Conservation (phyloP, 2,888 invertebrate species). For the Limnephilus lunatus region DNA sequence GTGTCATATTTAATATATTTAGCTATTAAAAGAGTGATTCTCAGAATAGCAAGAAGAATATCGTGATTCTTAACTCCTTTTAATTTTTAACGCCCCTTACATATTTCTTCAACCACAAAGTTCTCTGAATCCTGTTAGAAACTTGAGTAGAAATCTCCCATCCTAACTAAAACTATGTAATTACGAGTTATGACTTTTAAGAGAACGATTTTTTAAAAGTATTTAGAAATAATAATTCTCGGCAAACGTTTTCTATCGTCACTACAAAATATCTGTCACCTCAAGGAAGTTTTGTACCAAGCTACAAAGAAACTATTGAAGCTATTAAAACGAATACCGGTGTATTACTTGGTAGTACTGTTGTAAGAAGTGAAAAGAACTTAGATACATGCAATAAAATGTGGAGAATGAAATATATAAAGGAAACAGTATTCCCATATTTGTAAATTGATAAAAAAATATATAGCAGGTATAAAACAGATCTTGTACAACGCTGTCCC, state of each 20-base stretch:
- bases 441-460: not conserved
- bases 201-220: too few species aligned
- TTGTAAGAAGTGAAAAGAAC: not conserved
- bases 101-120: not conserved
- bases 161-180: not conserved
- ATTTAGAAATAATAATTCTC: too few species aligned
- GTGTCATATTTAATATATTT: not conserved
- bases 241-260: not conserved
- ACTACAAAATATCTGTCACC: not conserved
- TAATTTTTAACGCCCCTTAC: not conserved
- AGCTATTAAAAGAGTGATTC: not conserved
- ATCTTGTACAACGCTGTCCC: too few species aligned
- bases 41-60: not conserved
- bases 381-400: not conserved
- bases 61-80: not conserved
- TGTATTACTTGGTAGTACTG: too few species aligned
- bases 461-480: too few species aligned
- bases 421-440: not conserved
- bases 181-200: too few species aligned
- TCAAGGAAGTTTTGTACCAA: not conserved
- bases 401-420: not conserved
- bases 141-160: not conserved
- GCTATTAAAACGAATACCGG: not conserved
- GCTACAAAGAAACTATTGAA: not conserved
- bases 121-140: not conserved